phyloP scores from a whole-genome alignment of 2,888 invertebrate genomes.

The Cheiracanthium punctorium region DNA sequence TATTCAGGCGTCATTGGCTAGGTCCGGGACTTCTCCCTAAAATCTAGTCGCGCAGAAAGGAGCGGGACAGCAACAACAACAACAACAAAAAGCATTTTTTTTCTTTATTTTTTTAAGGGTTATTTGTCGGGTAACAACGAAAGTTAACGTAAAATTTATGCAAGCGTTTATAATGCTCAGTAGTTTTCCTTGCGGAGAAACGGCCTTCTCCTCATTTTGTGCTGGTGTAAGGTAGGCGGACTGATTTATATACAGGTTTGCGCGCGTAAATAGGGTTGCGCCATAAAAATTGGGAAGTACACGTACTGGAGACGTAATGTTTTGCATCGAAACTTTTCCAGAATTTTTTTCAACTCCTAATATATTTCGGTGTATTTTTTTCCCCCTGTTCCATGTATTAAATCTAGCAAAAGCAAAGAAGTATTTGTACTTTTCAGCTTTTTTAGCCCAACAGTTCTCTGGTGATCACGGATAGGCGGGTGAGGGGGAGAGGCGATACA shows the following conservation, averaged over 20 bases:
- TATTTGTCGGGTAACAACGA: conserved; percentile 1
- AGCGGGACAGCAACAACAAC: conserved; percentile 10
- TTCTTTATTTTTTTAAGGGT: neutral
- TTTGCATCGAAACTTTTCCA: neutral
- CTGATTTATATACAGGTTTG: conserved; percentile 6
- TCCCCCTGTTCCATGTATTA: no score
- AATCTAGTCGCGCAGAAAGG: conserved; percentile 41
- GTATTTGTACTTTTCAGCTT: no score
- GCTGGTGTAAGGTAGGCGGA: neutral
- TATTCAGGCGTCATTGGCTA: conserved; percentile 60
- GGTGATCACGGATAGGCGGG: no score
- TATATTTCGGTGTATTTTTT: no score
- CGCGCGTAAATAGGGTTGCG: neutral
- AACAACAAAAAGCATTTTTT: no score
- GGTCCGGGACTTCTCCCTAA: conserved; percentile 21
- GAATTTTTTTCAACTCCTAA: no score
- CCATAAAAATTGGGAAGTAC: neutral
- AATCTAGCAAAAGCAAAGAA: no score
- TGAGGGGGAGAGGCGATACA: no score
- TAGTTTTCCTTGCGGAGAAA: conserved; percentile 4
- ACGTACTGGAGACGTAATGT: neutral
- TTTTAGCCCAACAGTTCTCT: no score
- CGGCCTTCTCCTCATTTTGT: conserved; percentile 2
- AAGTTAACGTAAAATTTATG: conserved; percentile 11
- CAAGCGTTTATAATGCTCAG: conserved; percentile 8